Base-by-base conservation (phyloP, 1,140 invertebrate genomes). In the Nylanderia fulva region DNA sequence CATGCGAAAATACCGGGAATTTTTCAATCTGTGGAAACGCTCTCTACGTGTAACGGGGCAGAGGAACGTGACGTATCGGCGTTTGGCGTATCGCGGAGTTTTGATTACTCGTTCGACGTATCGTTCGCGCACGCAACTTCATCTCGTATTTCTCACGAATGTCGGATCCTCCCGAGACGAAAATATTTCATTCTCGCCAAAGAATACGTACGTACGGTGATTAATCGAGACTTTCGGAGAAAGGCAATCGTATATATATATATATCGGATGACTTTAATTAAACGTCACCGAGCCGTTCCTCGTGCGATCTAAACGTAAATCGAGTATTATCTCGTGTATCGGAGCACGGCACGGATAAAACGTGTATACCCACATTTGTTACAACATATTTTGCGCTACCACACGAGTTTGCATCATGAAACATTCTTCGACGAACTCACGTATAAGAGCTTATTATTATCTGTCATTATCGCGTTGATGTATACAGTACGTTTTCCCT, bases 61-160 rank as follows among this genome's bases (percentile, higher is more conserved):
- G 1, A 71, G 52, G 54, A 52, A 71, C 77, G 77, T 82, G 77
- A 82, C 66, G 77, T 82, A 82, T 82, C 77, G 52, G 52, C 77
- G 52, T 66, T 24, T 18, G 52, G 45, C 18, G 29, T 82, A 71
- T 71, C 66, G 77, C 52, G 66, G 66, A 72, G 66, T 82, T 82
- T 82, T 72, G 77, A 82, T 82, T 82, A 82, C 66, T 71, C 66
- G 39, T 69, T 48, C 66, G 54, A 45, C 77, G 66, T 33, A 66
- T 77, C 75, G 15, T 42, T 18, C 21, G 61, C 33, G 18, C 33
- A 29, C n/a, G 36, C 58, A 33, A 7, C 36, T 39, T 58, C 64
- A 58, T 79, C 76, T 36, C 76, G 33, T 56, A 79, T 82, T 60
- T 82, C 48, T 56, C 48, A 71, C 77, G 77, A 56, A 71, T 80